phyloP scores from a whole-genome alignment of 1,140 invertebrate species.

The Drosophila biarmipes region DNA sequence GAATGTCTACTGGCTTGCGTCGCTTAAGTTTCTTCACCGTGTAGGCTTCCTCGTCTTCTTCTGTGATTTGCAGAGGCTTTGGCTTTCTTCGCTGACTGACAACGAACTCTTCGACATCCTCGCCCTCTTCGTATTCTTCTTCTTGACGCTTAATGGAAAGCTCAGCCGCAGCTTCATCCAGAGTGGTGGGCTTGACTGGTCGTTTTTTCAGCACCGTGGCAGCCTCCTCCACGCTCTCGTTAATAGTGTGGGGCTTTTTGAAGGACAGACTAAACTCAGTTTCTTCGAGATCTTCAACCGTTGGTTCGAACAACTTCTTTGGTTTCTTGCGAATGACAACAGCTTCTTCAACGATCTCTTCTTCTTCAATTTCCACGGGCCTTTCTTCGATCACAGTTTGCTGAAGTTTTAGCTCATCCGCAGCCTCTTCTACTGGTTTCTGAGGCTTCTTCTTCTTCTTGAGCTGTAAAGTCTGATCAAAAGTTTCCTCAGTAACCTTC shows the following conservation, averaged over 20 bases:
- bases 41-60: conserved; percentile 90
- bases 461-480: conserved; percentile 66
- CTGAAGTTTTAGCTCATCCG: conserved; percentile 85
- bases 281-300: conserved; percentile 74
- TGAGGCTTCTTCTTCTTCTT: conserved; percentile 84
- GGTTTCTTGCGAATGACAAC: conserved; percentile 76
- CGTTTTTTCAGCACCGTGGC: conserved; percentile 83
- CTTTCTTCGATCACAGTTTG: conserved; percentile 82
- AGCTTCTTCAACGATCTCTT: conserved; percentile 79
- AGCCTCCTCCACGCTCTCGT: conserved; percentile 83
- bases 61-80: conserved; percentile 85
- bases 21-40: conserved; percentile 90
- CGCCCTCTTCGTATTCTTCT: conserved; percentile 81
- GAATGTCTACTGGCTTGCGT: conserved; percentile 87
- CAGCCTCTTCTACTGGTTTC: conserved; percentile 80
- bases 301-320: conserved; percentile 68
- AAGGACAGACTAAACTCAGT: conserved; percentile 81
- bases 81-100: conserved; percentile 73
- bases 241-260: conserved; percentile 81
- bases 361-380: conserved; percentile 84
- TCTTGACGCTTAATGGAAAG: conserved; percentile 84
- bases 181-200: conserved; percentile 61
- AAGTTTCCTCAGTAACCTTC: conserved; percentile 65
- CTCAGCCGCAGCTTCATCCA: conserved; percentile 73
- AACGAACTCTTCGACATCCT: conserved; percentile 84